Conservation (phyloP, 2,888 invertebrate genomes). For the Kryphioiulus occultus region DNA sequence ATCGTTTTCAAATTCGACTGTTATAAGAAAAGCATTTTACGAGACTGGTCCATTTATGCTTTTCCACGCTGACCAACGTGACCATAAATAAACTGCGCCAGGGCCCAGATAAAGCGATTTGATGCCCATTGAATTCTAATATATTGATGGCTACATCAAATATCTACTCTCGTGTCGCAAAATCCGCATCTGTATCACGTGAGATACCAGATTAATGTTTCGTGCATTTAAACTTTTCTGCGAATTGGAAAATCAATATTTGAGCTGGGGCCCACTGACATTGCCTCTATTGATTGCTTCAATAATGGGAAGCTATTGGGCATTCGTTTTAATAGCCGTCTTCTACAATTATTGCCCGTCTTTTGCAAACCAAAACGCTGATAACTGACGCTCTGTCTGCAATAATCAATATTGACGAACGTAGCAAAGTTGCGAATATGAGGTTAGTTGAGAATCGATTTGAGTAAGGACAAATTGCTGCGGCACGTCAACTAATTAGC, state of each 20-base stretch:
- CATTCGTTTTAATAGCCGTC: constrained; percentile 31
- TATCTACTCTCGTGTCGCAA: neutral
- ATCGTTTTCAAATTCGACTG: constrained; percentile 8
- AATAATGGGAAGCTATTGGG: constrained; percentile 36
- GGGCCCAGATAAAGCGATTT: constrained; percentile 14
- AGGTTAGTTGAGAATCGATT: neutral
- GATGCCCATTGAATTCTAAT: constrained; percentile 33
- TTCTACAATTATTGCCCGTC: constrained; percentile 29
- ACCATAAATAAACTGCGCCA: constrained; percentile 28
- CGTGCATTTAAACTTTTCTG: constrained; percentile 11
- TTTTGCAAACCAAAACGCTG: neutral
- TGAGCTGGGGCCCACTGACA: neutral
- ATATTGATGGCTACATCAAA: neutral
- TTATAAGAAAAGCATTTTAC: neutral
- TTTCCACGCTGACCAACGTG: neutral
- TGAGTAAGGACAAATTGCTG: neutral
- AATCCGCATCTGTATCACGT: neutral
- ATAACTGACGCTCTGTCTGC: neutral
- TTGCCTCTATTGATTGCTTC: neutral
- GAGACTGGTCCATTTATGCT: constrained; percentile 12
- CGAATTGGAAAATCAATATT: neutral
- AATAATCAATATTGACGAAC: neutral
- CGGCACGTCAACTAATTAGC: neutral
- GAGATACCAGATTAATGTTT: constrained; percentile 13
- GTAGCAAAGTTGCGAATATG: neutral